Evolutionary conservation across 2,113 vertebrate genomes (phyloP).

Genomic region (Pavo muticus): DNA sequence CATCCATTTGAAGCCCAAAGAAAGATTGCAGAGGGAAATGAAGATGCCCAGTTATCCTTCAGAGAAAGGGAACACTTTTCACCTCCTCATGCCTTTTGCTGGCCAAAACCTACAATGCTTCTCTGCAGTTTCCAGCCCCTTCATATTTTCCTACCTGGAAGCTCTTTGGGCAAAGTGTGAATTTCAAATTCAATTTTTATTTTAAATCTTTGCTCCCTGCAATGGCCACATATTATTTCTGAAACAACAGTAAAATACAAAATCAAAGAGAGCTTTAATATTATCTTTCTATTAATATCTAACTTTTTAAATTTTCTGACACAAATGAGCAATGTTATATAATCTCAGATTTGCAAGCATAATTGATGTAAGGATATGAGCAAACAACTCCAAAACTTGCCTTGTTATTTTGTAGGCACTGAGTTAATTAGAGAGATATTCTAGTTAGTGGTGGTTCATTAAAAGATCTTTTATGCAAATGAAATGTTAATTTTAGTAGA

Average conservation of each 20-base stretch:
- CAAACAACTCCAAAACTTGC: not conserved
- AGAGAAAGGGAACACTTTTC: not conserved
- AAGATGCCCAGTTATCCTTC: not conserved
- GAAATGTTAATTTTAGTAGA: constrained; percentile 57
- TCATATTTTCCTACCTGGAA: not conserved
- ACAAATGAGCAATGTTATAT: constrained; percentile 1
- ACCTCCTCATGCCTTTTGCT: not conserved
- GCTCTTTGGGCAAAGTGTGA: not conserved
- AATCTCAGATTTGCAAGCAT: not conserved
- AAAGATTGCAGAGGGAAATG: not conserved
- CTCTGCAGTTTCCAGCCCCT: not conserved
- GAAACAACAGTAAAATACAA: not conserved
- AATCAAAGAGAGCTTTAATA: not conserved
- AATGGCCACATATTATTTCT: not conserved
- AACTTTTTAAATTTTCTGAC: not conserved
- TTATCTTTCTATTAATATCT: constrained; percentile 30
- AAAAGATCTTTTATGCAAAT: constrained; percentile 47
- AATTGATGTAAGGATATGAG: constrained; percentile 2
- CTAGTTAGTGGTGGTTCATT: constrained; percentile 61
- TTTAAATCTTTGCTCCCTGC: not conserved
- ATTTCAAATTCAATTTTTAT: not conserved
- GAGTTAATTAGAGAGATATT: constrained; percentile 65
- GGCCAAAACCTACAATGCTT: not conserved
- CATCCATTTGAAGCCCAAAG: too few relatives aligned
- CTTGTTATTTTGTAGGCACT: constrained; percentile 22